Base-by-base conservation (phyloP, 2,113 vertebrate genomes). In the Typhlomys cinereus region DNA sequence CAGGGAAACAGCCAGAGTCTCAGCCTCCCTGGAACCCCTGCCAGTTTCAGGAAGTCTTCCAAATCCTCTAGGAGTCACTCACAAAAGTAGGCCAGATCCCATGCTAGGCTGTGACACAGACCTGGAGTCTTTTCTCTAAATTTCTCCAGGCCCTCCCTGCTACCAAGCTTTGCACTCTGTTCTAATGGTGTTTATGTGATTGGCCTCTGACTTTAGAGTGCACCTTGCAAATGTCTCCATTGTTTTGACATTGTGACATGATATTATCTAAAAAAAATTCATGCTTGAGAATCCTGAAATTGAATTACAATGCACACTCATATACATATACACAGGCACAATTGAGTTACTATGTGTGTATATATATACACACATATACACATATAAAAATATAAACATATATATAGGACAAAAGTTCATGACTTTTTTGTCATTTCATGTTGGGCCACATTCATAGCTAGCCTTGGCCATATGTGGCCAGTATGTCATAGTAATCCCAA, bases 171-270 rank as follows among this genome's bases (percentile, higher is more conserved):
- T 50, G 67, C 44, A 29, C 39, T 57, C 48, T 59, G 17, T 41
- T 36, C 76, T 39, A 27, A 0, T 7, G 13, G 41, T 21, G 61
- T 92, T 87, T 71, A 36, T 23, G 73, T 79, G 54, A 71, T 46
- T 83, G 44, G 18, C 71, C 69, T 85, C 83, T 86, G 64, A 85
- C 59, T 67, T 92, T 50, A 81, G 34, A 82, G 81, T 82, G 5
- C 21, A 23, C 39, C 48, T 88, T 89, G 44, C 48, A 29, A 34
- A 46, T 41, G 7, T 64, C 41, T 14, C 41, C 34, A 25, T n/a
- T 20, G 41, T 82, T 48, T 48, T 66, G 31, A 48, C 41, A n/a
- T n/a, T 82, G 12, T 82, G 59, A 82, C n/a, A 82, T n/a, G 44
- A 64, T 13, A 13, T 23, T 48, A 48, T 27, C 44, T 64, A 31